Evolutionary conservation across 2,888 invertebrate species (phyloP).

Genomic region (Dicyrtoma fusca): DNA sequence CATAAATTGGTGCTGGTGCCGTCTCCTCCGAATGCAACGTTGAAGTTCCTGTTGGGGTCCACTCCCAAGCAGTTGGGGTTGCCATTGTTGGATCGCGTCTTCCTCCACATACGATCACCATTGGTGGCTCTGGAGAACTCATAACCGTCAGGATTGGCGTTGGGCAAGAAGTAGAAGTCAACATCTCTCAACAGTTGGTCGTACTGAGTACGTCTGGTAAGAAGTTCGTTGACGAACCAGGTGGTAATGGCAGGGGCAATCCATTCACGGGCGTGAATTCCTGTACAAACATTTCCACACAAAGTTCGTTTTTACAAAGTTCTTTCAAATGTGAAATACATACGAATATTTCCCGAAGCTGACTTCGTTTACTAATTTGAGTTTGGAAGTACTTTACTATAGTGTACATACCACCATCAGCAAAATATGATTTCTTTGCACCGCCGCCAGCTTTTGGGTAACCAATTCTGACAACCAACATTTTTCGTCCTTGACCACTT

Average conservation of each 20-base stretch:
- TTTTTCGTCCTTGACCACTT: slow-evolving; percentile 53
- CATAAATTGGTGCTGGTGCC: slow-evolving; percentile 74
- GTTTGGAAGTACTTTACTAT: too few species aligned
- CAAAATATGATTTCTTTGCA: slow-evolving; percentile 43
- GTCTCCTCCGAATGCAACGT: slow-evolving; percentile 69
- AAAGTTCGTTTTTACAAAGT: neutral
- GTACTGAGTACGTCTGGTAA: slow-evolving; percentile 63
- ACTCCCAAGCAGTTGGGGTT: slow-evolving; percentile 69
- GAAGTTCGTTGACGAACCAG: slow-evolving; percentile 70
- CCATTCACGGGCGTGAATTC: slow-evolving; percentile 86
- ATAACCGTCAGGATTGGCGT: slow-evolving; percentile 86
- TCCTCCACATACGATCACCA: slow-evolving; percentile 73
- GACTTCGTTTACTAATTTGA: too few species aligned
- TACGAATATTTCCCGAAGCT: too few species aligned
- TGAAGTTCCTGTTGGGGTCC: slow-evolving; percentile 78
- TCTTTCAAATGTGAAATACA: neutral
- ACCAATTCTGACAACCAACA: slow-evolving; percentile 56
- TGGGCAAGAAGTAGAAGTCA: slow-evolving; percentile 74
- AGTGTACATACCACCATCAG: slow-evolving; percentile 50
- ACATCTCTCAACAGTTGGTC: slow-evolving; percentile 61
- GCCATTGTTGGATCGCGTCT: slow-evolving; percentile 66
- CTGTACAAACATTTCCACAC: neutral
- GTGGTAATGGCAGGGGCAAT: slow-evolving; percentile 76
- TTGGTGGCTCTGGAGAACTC: slow-evolving; percentile 74
- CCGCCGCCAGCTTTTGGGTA: slow-evolving; percentile 20